These are phyloP conservation scores for Tortrix viridana DNA, from an alignment of 2,888 invertebrate genomes.

Conservation along the genomic window DNA sequence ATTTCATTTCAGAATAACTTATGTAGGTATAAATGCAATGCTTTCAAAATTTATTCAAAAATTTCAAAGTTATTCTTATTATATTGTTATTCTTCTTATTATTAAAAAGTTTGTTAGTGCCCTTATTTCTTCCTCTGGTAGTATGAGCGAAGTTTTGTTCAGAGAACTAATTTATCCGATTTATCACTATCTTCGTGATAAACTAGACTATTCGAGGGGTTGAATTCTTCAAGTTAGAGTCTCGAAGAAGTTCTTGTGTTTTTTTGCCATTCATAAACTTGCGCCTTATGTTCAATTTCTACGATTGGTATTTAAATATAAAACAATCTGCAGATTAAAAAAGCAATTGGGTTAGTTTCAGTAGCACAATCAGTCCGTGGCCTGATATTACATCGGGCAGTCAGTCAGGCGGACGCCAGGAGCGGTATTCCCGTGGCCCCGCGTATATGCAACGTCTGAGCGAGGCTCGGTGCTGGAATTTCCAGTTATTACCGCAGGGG, in stretches of 20 bases:
- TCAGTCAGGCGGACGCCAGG: slow-evolving; percentile 67
- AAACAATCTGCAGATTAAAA: no score
- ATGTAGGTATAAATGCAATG: slow-evolving; percentile 8
- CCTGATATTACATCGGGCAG: slow-evolving; percentile 48
- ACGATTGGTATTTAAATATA: no score
- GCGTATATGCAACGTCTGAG: slow-evolving; percentile 57
- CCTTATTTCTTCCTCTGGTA: slow-evolving; percentile 41
- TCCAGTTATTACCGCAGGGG: slow-evolving; percentile 77
- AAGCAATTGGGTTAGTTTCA: no score
- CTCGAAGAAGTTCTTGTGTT: no score
- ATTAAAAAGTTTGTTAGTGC: slow-evolving; percentile 45
- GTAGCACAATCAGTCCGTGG: background rate
- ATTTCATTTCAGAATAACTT: background rate
- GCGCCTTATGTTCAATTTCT: no score
- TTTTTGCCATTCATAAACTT: no score
- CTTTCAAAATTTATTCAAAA: no score
- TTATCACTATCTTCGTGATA: slow-evolving; percentile 61
- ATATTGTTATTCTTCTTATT: no score
- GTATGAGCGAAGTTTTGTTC: slow-evolving; percentile 57
- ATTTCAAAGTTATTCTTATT: slow-evolving; percentile 16
- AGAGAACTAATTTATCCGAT: slow-evolving; percentile 68
- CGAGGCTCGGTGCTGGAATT: slow-evolving; percentile 72
- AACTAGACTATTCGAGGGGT: slow-evolving; percentile 54
- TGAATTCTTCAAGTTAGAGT: slow-evolving; percentile 21
- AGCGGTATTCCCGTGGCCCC: slow-evolving; percentile 67